Evolutionary conservation across 2,113 vertebrate genomes (phyloP), one percentile per base, ranked within the genome.

Genomic region (Pleuronectes platessa): DNA sequence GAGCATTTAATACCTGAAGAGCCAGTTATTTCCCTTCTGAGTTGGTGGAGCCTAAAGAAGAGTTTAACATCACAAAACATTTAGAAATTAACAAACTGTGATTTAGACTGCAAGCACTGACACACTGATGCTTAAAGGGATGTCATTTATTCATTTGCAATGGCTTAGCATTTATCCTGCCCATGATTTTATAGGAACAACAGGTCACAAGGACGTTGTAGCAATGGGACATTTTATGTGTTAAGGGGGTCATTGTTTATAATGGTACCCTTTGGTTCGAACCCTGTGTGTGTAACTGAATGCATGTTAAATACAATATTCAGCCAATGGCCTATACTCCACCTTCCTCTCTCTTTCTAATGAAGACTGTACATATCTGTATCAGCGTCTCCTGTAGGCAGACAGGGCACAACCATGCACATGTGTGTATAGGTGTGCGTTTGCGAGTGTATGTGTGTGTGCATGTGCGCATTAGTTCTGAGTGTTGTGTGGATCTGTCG

Each of bases 401-500:
- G 66, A 68, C 79, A 31, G 74, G 66, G 47, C 31, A 68, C 31
- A 65, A 13, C 40, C 11, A 42, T 13, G 11, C 14, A 26, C 62
- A 53, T 61, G 54, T 71, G 20, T 53, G 55, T 55, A 49, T 66
- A 47, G 58, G 59, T 61, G 45, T 54, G 56, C 59, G 54, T 54
- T 31, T 61, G 58, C 61, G 45, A 26, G 20, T 61, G 21, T 73
- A 31, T 24, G 59, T n/a, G 59, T 66, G 72, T 1, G 58, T 66
- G 61, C 1, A n/a, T 60, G 77, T 0, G 12, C 40, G 12, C 66
- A 27, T 80, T 70, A 53, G 78, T 74, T 59, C 58, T 40, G 75
- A 64, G 79, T 60, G 74, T 65, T 83, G 74, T 74, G 74, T 35
- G 83, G 82, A 90, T 89, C 86, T 92, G 81, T 93, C 88, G 45